Base-by-base conservation (phyloP, 1,140 invertebrate species). In the Trichonephila clavipes region DNA sequence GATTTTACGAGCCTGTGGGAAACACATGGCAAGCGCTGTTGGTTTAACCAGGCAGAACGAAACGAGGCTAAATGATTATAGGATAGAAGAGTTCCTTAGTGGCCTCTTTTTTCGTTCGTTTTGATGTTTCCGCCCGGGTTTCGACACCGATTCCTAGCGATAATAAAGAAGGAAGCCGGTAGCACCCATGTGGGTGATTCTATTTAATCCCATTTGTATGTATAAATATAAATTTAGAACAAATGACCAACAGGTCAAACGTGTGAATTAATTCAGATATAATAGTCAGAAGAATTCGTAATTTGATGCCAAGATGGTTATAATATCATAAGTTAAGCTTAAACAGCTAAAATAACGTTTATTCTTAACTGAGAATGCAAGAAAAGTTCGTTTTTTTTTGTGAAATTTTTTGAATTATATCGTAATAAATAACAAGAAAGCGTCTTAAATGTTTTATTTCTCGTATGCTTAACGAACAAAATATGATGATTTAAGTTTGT, bases 1-100 rank as follows among this genome's bases (percentile, higher is more conserved):
- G 61, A 64, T 88, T 85, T 88, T 88, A 88, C 34, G 86, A 88
- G 86, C 19, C 61, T 85, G 58, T 61, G 83, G n/a, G 58, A 85
- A 83, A 88, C 86, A 88, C 86, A 88, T 88, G 86, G 86, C 61
- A 88, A 88, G 86, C 86, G 61, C 16, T 40, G 62, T 64, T 61
- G 51, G 86, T 40, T 58, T 64, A 64, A 21, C 34, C 86, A 64
- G 86, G 86, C 86, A 88, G 24, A 88, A 64, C 86, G 86, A 88
- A 88, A 88, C 24, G 62, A 88, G 86, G 86, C 61, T 88, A 88
- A 88, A 40, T 88, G 83, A 85, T 85, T 85, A 85, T 85, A 85
- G 83, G 83, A 51, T 24, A n/a, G 44, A 34, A 64, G 86, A 14
- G 59, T 34, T 88, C 19, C 40, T 64, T 58, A 40, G 16, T 88